These are phyloP conservation scores for Drosophila melanosoma DNA, from an alignment of 2,888 invertebrate genomes.

Conservation along the genomic window DNA sequence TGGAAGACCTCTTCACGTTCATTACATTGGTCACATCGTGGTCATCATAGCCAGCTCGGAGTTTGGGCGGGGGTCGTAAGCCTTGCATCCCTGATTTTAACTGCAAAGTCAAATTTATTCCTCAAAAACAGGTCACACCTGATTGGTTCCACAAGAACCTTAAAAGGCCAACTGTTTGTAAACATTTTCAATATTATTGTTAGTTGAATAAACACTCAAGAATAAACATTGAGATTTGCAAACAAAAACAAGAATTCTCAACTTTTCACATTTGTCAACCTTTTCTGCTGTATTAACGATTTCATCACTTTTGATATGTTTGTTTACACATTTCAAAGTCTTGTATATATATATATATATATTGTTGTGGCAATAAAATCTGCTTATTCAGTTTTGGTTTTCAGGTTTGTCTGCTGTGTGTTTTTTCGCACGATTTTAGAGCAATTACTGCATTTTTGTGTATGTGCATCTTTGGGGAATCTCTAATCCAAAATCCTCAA, in stretches of 20 bases:
- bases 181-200: neutral
- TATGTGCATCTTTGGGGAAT: neutral
- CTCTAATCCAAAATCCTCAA: neutral
- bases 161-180: neutral
- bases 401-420: neutral
- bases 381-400: neutral
- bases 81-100: neutral
- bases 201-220: neutral
- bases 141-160: neutral
- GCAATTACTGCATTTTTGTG: neutral
- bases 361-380: neutral
- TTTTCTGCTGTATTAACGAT: neutral
- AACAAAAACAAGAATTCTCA: conserved; percentile 23
- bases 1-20: conserved; percentile 79
- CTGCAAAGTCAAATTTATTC: neutral
- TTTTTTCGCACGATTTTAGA: neutral
- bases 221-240: conserved; percentile 8
- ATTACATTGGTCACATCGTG: conserved; percentile 86
- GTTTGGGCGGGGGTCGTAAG: neutral
- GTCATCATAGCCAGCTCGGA: conserved; percentile 75
- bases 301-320: neutral
- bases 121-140: neutral
- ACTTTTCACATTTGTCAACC: neutral
- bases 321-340: conserved; percentile 16
- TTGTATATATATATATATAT: neutral